Percentiles rank a stretch among this genome's conserved stretches.
Evolutionary conservation across 2,888 invertebrate genomes (phyloP).

Genomic region (Rotaria magnacalcarata): DNA sequence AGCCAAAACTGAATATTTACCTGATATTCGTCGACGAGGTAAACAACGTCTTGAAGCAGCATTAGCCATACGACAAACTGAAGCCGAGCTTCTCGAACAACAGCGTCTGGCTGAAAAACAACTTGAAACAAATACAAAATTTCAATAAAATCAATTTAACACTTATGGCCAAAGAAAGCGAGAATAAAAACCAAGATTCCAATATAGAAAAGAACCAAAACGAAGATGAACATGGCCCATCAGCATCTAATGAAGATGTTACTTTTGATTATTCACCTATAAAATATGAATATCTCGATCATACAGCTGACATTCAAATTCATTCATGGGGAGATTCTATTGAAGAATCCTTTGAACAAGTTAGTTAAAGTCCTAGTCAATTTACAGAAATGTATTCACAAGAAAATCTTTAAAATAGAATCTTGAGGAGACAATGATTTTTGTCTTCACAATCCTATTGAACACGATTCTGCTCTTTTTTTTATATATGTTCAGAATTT

Average conservation of each 20-base stretch:
- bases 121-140: background rate
- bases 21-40: conserved; percentile 16
- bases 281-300: conserved; percentile 67
- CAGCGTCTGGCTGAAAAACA: conserved; percentile 41
- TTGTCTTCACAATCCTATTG: too few species aligned
- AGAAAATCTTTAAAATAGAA: too few species aligned
- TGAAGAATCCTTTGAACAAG: conserved; percentile 83
- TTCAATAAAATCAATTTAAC: background rate
- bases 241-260: conserved; percentile 8
- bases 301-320: conserved; percentile 96
- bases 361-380: conserved; percentile 33
- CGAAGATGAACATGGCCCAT: background rate
- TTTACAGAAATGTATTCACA: too few species aligned
- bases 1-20: conserved; percentile 26
- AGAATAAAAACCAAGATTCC: background rate
- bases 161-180: background rate
- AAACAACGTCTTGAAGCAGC: conserved; percentile 36
- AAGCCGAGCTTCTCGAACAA: conserved; percentile 43
- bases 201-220: background rate
- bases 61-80: conserved; percentile 39
- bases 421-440: too few species aligned
- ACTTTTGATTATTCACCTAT: conserved; percentile 27
- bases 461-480: too few species aligned
- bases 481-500: too few species aligned
- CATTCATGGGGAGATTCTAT: conserved; percentile 85